phyloP scores from a whole-genome alignment of 2,888 invertebrate species.

The Phania funesta region DNA sequence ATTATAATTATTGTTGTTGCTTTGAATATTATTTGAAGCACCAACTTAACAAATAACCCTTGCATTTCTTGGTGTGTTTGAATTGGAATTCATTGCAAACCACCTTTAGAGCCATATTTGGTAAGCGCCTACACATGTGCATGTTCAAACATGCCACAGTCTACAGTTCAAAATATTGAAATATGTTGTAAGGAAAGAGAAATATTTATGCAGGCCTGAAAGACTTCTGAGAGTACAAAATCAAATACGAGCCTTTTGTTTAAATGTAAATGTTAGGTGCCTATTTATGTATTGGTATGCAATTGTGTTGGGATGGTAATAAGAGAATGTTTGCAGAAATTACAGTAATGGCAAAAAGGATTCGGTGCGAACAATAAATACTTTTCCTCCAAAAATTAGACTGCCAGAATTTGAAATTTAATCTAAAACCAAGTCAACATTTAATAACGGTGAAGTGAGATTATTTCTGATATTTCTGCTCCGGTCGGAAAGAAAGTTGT shows the following conservation, averaged over 20 bases:
- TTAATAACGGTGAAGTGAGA: too few species aligned
- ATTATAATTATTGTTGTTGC: background rate
- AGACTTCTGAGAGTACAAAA: background rate
- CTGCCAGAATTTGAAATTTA: too few species aligned
- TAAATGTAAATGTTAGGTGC: background rate
- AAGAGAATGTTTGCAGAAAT: background rate
- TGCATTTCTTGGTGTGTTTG: background rate
- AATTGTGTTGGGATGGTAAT: background rate
- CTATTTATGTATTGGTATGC: background rate
- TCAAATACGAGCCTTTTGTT: background rate
- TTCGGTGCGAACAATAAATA: too few species aligned
- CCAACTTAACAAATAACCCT: background rate
- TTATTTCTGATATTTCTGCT: too few species aligned
- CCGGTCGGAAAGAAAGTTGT: too few species aligned
- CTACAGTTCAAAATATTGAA: background rate
- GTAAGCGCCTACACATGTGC: slow-evolving; percentile 46
- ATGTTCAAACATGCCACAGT: slow-evolving; percentile 22
- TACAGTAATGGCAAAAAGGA: background rate
- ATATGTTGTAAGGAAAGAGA: too few species aligned
- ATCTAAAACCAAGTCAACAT: too few species aligned
- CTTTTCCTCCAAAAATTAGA: too few species aligned
- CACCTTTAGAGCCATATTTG: slow-evolving; percentile 41
- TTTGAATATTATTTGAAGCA: background rate
- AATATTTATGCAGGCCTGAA: background rate
- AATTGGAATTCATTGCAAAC: slow-evolving; percentile 3